Conservation (phyloP, 1,140 invertebrate species). For the Holotrichia oblita region DNA sequence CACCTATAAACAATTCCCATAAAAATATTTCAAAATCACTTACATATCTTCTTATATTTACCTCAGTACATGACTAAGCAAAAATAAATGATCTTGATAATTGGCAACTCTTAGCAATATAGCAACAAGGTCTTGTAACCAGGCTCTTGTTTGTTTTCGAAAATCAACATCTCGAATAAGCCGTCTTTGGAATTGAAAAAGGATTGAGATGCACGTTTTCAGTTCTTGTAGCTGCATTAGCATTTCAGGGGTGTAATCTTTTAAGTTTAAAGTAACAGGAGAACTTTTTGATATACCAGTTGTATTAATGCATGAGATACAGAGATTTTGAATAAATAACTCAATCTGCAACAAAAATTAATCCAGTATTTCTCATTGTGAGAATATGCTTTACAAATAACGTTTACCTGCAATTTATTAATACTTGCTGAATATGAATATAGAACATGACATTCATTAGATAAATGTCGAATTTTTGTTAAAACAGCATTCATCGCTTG, state of each 20-base stretch:
- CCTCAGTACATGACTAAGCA: constrained; percentile 80
- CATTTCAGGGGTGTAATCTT: constrained; percentile 63
- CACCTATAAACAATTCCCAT: constrained; percentile 64
- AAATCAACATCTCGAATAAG: constrained; percentile 71
- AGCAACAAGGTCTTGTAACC: constrained; percentile 74
- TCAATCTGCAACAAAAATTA: constrained; percentile 62
- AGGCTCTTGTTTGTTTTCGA: constrained; percentile 70
- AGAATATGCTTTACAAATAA: neutral
- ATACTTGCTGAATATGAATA: constrained; percentile 69
- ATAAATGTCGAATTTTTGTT: constrained; percentile 67
- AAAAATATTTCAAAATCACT: constrained; percentile 23
- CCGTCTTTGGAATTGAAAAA: constrained; percentile 76
- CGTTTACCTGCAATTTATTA: constrained; percentile 58
- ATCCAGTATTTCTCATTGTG: neutral
- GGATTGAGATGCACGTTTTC: constrained; percentile 68
- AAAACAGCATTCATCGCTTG: constrained; percentile 65
- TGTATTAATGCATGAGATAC: constrained; percentile 63
- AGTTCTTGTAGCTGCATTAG: constrained; percentile 61
- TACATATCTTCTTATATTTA: constrained; percentile 47
- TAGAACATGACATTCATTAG: constrained; percentile 70
- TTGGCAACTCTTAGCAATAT: constrained; percentile 75
- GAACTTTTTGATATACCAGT: constrained; percentile 63
- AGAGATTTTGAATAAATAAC: constrained; percentile 64
- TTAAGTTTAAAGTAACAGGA: constrained; percentile 64
- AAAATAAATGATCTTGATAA: constrained; percentile 82